Conservation (phyloP, 2,113 vertebrate species). For the Mandrillus leucophaeus region DNA sequence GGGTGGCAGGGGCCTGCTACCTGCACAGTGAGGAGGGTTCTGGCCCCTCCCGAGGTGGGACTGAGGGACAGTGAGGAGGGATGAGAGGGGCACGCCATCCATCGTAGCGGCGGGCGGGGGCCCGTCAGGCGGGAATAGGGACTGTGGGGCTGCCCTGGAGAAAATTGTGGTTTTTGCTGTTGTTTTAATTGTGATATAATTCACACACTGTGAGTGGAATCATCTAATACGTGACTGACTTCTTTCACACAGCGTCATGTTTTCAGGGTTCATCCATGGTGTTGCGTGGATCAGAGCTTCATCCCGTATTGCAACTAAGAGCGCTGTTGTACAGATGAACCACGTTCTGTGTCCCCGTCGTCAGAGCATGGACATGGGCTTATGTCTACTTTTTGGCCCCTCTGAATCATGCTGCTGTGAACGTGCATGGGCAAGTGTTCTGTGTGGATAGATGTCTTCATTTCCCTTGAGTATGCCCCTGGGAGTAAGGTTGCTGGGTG, state of each 20-base stretch:
- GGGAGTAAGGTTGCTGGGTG: too few relatives aligned
- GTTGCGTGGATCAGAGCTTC: neutral
- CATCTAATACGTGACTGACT: fast-evolving
- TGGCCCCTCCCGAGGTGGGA: neutral
- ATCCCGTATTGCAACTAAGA: neutral
- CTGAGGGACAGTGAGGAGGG: neutral
- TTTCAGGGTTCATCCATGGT: too few relatives aligned
- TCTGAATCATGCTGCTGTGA: neutral
- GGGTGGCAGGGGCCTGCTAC: neutral
- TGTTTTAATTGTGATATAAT: neutral
- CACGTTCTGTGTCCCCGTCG: fast-evolving
- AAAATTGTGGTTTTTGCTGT: neutral
- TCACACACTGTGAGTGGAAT: neutral
- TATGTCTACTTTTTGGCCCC: neutral
- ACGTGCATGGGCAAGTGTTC: neutral
- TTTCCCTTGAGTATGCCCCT: neutral
- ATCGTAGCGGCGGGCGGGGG: too few relatives aligned
- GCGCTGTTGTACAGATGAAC: fast-evolving
- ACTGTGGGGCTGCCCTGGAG: neutral
- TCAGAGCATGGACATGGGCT: neutral
- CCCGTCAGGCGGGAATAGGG: too few relatives aligned
- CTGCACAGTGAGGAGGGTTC: neutral
- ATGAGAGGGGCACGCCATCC: too few relatives aligned
- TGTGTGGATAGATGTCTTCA: neutral
- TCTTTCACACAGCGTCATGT: fast-evolving